Base-by-base conservation (phyloP, 2,113 vertebrate genomes). In the Amazona guildingii region DNA sequence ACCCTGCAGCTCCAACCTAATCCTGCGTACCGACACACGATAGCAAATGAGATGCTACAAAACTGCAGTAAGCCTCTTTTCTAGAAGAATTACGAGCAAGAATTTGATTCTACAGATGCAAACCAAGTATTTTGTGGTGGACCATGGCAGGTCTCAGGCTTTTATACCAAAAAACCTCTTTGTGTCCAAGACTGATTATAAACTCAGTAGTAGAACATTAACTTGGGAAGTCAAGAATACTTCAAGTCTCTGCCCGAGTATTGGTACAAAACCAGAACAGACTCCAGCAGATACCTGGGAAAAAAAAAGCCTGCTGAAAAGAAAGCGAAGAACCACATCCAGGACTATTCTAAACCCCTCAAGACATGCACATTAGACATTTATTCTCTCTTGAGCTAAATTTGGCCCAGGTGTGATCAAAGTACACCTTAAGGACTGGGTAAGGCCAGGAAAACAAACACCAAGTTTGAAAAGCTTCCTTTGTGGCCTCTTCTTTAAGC, bases 351-450 rank as follows among this genome's bases (percentile, higher is more conserved):
- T n/a, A 86, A 88, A 63, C 7, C 51, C 46, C 48, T 88, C 46
- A 44, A 86, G 83, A 68, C 83, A 79, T 3, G 7, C 69, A 86
- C 66, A 61, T 61, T 46, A 92, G 57, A 76, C 66, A 55, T 25
- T 78, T 79, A 27, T 35, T 83, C 74, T 83, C 83, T 66, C 70
- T 49, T 48, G 46, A 88, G 69, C 66, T 92, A 81, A 70, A 88
- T 75, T 48, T 70, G 77, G 74, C 51, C 81, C 64, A 82, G 84
- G 74, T 84, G 69, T n/a, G 93, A 96, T 94, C 91, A 95, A 97
- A 95, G 94, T 8, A 92, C 62, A 91, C 80, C 84, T 89, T 59
- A 51, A 94, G 81, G 93, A 76, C 43, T 75, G 69, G 96, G 95
- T 81, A 92, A 87, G 69, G 74, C 81, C 57, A 28, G 69, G 23